Base-by-base conservation (phyloP, 2,797 vertebrate species). In the Acanthopagrus latus region DNA sequence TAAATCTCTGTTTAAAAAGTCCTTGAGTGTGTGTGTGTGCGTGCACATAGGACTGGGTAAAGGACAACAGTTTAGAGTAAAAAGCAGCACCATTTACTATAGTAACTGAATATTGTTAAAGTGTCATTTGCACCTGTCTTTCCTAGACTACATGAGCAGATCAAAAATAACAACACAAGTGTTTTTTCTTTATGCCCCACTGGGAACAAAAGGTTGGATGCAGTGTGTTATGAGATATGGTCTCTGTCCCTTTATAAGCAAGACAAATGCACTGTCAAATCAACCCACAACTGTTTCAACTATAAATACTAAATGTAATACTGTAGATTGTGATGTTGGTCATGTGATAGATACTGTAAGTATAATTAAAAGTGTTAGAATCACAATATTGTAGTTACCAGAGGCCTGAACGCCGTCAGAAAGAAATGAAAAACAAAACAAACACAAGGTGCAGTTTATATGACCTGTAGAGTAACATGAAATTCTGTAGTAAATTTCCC, bases 11-110 rank as follows among this genome's bases (percentile, higher is more conserved):
- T 92, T 93, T 94, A 94, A 94, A 95, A 95, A 95, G 94, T 95
- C 90, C 90, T 91, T 91, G 93, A 93, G 90, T 93, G 86, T 92
- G 86, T 92, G 89, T 93, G 91, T 92, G 90, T 90, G 89, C 76
- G 92, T 93, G 93, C 89, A 93, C 92, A 89, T 90, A 91, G 90
- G 93, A 93, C 88, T 91, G 84, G 91, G 89, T 91, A 92, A 92
- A 93, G 92, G 93, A 95, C 92, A 92, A 94, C 89, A 91, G 91
- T 94, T 94, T 76, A 94, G 94, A 95, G 94, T 96, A 96, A 91
- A 96, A 95, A 96, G 95, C 95, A 96, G 95, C 95, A 96, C 95
- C 95, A 94, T 95, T 94, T 93, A 95, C 94, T 91, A 92, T 90
- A 94, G 91, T 95, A 94, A 94, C 92, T 94, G 90, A 94, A 94